These are phyloP conservation scores for Halyomorpha halys DNA, from an alignment of 1,140 invertebrate genomes.

Conservation along the genomic window DNA sequence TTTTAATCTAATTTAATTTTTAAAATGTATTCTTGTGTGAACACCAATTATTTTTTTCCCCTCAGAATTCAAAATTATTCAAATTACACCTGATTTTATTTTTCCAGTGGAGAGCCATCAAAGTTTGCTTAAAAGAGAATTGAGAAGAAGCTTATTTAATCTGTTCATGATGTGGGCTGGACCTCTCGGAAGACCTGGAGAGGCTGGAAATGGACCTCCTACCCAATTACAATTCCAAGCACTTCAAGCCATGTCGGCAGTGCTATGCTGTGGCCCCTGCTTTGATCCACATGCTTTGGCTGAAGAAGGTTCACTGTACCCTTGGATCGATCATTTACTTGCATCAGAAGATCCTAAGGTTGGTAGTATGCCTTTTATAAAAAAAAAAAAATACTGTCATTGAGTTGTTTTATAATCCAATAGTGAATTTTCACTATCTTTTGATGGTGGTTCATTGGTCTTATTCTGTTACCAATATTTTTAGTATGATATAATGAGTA, in stretches of 20 bases:
- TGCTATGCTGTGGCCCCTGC: constrained; percentile 88
- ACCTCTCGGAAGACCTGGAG: constrained; percentile 47
- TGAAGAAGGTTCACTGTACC: constrained; percentile 80
- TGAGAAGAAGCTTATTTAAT: constrained; percentile 76
- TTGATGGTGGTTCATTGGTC: no score
- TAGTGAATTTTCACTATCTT: no score
- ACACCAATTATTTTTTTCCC: no score
- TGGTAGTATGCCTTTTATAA: constrained; percentile 25
- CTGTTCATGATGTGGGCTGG: constrained; percentile 92
- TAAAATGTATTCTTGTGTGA: no score
- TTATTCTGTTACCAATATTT: no score
- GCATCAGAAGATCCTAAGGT: constrained; percentile 82
- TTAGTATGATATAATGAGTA: no score
- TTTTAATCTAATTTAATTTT: no score
- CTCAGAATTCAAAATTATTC: no score
- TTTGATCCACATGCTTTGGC: constrained; percentile 77
- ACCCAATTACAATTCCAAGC: constrained; percentile 50
- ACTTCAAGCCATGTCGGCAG: constrained; percentile 81
- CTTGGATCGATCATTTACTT: constrained; percentile 85
- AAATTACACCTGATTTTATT: constrained; percentile 7
- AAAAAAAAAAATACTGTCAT: no score
- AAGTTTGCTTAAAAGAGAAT: constrained; percentile 73
- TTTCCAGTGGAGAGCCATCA: constrained; percentile 74
- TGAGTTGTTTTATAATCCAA: no score
- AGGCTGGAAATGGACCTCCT: constrained; percentile 29